Percentiles rank a stretch among this genome's conserved stretches.
These are phyloP conservation scores for Oeneis ivallda DNA, from an alignment of 2,888 invertebrate genomes.

Conservation along the genomic window DNA sequence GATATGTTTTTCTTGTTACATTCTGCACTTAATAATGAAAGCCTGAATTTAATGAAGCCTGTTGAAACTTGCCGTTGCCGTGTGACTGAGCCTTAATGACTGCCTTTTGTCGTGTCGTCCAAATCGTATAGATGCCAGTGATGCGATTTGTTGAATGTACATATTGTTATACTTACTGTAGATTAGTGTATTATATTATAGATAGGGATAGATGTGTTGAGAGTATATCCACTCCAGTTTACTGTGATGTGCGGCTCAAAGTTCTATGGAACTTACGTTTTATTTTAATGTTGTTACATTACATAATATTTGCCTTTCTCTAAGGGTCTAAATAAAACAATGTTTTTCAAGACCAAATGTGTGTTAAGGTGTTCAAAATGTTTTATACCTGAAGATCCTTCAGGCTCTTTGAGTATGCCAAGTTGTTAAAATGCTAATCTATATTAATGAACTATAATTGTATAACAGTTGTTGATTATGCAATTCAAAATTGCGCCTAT, in stretches of 20 bases:
- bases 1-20: too few species aligned
- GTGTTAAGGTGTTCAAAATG: too few species aligned
- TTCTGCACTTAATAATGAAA: too few species aligned
- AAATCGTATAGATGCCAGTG: slow-evolving; percentile 20
- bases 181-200: background rate
- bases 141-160: background rate
- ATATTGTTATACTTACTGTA: background rate
- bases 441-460: background rate
- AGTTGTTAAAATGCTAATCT: too few species aligned
- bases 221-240: background rate
- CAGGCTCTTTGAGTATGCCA: too few species aligned
- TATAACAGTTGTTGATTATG: background rate
- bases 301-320: too few species aligned
- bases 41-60: too few species aligned
- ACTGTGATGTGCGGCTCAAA: background rate
- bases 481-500: slow-evolving; percentile 34
- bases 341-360: too few species aligned
- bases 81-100: slow-evolving; percentile 29
- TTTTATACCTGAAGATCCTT: too few species aligned
- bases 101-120: slow-evolving; percentile 33
- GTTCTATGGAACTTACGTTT: too few species aligned
- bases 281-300: too few species aligned
- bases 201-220: background rate
- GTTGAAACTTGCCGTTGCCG: slow-evolving; percentile 25
- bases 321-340: too few species aligned